Evolutionary conservation across 2,888 invertebrate genomes (phyloP), one percentile per base, ranked within the genome.

Genomic region (Pammene aurita): DNA sequence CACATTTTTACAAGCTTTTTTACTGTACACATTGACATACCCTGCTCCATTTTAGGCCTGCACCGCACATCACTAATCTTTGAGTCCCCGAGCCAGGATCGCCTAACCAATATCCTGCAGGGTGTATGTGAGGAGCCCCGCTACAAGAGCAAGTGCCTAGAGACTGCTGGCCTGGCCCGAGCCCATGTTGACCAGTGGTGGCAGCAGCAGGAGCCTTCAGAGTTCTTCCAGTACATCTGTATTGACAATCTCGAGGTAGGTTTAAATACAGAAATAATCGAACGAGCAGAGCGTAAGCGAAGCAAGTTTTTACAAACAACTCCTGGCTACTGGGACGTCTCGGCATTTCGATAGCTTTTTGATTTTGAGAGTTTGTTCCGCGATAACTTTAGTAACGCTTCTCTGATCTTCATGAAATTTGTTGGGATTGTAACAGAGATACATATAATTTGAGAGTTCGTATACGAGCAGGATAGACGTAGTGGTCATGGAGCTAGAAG

Each of bases 171-270:
- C 1, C 14, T 6, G 48, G 62, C 62, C 2, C 41, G 26, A 13
- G 1, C 50, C 7, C 41, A 41, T 14, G 14, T n/a, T 5, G 50
- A 52, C 1, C 16, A 62, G 6, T 62, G 62, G 62, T 62, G 18
- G 62, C 4, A 18, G 18, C 50, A 50, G 14, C 13, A 50, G 0
- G 62, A 62, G 7, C 6, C 50, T 16, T 18, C 52, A 9, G 48
- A 41, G 10, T 52, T 62, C 18, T 50, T 62, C n/a, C 38, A 52
- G 6, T 41, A 50, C n/a, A 62, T 62, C 5, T 62, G 62, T 52
- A 62, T 62, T 18, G 41, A 62, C 26, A 52, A 52, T 26, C 62
- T 62, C n/a, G 50, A 52, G 62, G 62, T 62, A 9, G 7, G 38
- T 52, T 34, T 14, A 26, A 35, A 16, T 2, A 6, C 38, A 38